phyloP scores from a whole-genome alignment of 2,888 invertebrate genomes.

The Rhaphigaster nebulosa region DNA sequence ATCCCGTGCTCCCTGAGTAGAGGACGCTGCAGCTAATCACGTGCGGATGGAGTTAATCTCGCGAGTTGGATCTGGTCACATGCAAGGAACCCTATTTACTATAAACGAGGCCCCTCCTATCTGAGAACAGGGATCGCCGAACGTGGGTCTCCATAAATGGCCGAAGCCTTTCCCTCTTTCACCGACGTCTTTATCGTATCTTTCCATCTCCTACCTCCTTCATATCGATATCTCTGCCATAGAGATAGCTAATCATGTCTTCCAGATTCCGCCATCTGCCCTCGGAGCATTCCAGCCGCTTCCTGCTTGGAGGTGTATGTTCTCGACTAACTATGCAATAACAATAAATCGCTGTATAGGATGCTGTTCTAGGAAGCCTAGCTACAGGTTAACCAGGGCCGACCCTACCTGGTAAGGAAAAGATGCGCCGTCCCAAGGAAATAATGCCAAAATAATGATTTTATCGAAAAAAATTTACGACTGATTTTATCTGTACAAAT shows the following conservation, averaged over 20 bases:
- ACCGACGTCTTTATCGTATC: constrained; percentile 41
- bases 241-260: constrained; percentile 43
- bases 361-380: not conserved
- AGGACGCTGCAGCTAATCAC: constrained; percentile 44
- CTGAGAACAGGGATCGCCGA: constrained; percentile 48
- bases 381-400: not conserved
- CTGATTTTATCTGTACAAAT: too few relatives aligned
- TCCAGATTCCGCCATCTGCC: constrained; percentile 19
- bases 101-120: constrained; percentile 33
- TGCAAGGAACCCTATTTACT: constrained; percentile 44
- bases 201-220: constrained; percentile 49
- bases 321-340: not conserved
- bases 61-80: constrained; percentile 38
- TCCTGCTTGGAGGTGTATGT: not conserved
- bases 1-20: not conserved
- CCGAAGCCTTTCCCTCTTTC: constrained; percentile 41
- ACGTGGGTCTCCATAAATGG: constrained; percentile 56
- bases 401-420: too few relatives aligned
- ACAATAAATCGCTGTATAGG: not conserved
- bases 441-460: too few relatives aligned
- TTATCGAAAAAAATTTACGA: too few relatives aligned
- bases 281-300: not conserved
- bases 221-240: constrained; percentile 42
- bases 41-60: constrained; percentile 43
- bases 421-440: too few relatives aligned